Evolutionary conservation across 35 echinoderm and acorn worm genomes (phyloP).

Genomic region (Ophiothrix spiculata): DNA sequence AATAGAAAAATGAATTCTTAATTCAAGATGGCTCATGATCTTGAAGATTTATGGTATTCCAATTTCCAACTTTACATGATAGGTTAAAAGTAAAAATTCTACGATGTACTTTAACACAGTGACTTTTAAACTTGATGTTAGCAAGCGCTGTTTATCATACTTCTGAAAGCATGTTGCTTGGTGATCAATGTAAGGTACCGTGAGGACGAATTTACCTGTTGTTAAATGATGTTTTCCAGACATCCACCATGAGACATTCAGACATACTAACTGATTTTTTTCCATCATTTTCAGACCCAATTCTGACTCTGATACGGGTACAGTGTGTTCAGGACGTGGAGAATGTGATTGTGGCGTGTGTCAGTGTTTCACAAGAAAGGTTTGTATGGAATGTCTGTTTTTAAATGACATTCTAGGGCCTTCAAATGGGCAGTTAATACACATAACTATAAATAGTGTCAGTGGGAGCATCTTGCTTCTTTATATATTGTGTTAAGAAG

Average conservation of each 20-base stretch:
- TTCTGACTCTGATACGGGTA: slow-evolving; percentile 65
- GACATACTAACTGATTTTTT: not conserved
- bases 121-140: not conserved
- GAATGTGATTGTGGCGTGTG: slow-evolving; percentile 86
- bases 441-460: too few relatives aligned
- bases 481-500: too few relatives aligned
- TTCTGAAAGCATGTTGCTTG: not conserved
- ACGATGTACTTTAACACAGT: too few relatives aligned
- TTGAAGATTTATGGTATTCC: too few relatives aligned
- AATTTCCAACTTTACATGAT: too few relatives aligned
- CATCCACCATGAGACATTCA: not conserved
- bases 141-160: not conserved
- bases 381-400: too few relatives aligned
- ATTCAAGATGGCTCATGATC: too few relatives aligned
- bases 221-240: not conserved
- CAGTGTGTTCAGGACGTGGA: slow-evolving; percentile 83
- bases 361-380: slow-evolving; percentile 47
- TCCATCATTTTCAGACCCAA: slow-evolving; percentile 17
- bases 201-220: not conserved
- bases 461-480: too few relatives aligned
- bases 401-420: too few relatives aligned
- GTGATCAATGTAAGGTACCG: not conserved
- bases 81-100: too few relatives aligned
- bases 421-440: too few relatives aligned
- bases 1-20: too few relatives aligned